Evolutionary conservation across 2,797 vertebrate species (phyloP).

Genomic region (Pangasius mekongensis): DNA sequence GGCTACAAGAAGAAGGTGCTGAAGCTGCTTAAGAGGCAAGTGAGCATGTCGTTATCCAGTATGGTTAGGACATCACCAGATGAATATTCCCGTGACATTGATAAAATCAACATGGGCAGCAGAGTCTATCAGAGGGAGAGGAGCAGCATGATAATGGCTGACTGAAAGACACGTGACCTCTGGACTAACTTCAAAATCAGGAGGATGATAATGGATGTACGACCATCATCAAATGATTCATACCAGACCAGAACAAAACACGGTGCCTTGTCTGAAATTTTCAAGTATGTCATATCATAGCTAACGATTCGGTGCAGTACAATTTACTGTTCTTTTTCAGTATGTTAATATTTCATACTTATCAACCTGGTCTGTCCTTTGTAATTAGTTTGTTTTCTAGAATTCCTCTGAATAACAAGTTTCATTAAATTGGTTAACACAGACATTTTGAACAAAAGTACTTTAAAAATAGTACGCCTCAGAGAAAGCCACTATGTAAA

Average conservation of each 20-base stretch:
- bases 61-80: constrained; percentile 84
- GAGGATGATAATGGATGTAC: neutral
- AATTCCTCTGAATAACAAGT: neutral
- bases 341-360: neutral
- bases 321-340: neutral
- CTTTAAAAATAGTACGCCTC: neutral
- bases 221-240: neutral
- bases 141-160: constrained; percentile 36
- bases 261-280: neutral
- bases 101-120: constrained; percentile 71
- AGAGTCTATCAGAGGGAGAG: constrained; percentile 38
- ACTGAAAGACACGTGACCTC: constrained; percentile 10
- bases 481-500: neutral
- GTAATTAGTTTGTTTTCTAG: neutral
- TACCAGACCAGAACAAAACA: neutral
- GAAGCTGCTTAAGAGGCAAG: constrained; percentile 85
- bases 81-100: constrained; percentile 83
- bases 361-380: neutral
- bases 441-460: neutral
- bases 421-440: neutral
- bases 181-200: neutral
- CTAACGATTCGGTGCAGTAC: neutral
- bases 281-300: neutral
- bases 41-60: constrained; percentile 89
- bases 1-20: constrained; percentile 94